These are phyloP conservation scores for Venturia canescens DNA, from an alignment of 1,140 invertebrate species.

Conservation along the genomic window DNA sequence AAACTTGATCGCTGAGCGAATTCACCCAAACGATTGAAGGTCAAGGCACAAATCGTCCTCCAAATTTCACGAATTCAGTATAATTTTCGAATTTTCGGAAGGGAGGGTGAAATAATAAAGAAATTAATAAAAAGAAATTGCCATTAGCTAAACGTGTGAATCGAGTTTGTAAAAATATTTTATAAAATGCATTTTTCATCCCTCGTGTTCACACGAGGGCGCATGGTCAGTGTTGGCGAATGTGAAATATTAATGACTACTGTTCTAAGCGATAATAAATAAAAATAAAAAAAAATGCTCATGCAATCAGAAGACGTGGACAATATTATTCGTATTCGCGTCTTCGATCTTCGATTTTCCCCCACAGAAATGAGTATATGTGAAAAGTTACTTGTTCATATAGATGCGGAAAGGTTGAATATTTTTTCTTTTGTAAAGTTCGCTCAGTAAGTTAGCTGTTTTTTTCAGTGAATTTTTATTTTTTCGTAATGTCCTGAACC, in stretches of 20 bases:
- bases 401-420: too few relatives aligned
- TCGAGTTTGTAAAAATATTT: constrained; percentile 39
- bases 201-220: background rate
- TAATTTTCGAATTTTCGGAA: background rate
- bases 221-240: background rate
- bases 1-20: background rate
- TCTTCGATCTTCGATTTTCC: background rate
- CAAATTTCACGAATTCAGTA: background rate
- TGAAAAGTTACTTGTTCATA: too few relatives aligned
- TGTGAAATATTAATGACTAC: background rate
- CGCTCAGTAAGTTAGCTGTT: too few relatives aligned
- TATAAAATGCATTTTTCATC: constrained; percentile 35
- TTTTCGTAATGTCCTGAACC: too few relatives aligned
- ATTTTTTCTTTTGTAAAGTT: too few relatives aligned
- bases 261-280: background rate
- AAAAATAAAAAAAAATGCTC: background rate
- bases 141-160: background rate
- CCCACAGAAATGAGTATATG: too few relatives aligned
- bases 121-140: constrained; percentile 19
- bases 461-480: too few relatives aligned
- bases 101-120: constrained; percentile 8
- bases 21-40: too few relatives aligned
- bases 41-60: too few relatives aligned
- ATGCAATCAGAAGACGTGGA: background rate
- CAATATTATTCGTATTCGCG: background rate